phyloP scores from a whole-genome alignment of 53 echinoderm and acorn worm species.

The Hippasteria phrygiana region DNA sequence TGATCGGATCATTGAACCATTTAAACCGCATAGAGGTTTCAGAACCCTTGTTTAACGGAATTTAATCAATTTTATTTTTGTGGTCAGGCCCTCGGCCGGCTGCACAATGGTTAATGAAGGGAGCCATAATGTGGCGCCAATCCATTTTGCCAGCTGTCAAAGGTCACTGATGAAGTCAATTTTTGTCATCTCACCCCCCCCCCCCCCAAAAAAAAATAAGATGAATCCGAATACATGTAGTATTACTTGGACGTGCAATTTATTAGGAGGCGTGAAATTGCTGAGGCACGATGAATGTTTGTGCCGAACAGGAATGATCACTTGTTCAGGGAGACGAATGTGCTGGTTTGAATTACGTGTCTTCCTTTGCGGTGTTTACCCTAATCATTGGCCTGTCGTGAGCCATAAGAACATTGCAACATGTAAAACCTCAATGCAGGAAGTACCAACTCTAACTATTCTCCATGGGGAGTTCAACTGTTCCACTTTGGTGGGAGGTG shows the following conservation, averaged over 20 bases:
- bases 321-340: background rate
- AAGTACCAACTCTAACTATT: slow-evolving; percentile 30
- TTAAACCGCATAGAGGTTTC: too few relatives aligned
- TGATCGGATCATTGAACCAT: too few relatives aligned
- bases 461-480: slow-evolving; percentile 33
- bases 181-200: too few relatives aligned
- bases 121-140: too few relatives aligned
- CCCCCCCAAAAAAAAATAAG: background rate
- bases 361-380: slow-evolving; percentile 52
- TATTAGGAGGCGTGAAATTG: background rate
- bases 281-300: slow-evolving; percentile 14
- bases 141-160: too few relatives aligned
- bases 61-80: too few relatives aligned
- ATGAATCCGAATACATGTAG: background rate
- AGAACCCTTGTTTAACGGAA: too few relatives aligned
- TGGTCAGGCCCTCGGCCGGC: too few relatives aligned
- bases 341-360: slow-evolving; percentile 45
- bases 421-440: slow-evolving; percentile 18
- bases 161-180: too few relatives aligned
- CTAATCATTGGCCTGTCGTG: slow-evolving; percentile 42
- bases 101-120: too few relatives aligned
- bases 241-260: background rate
- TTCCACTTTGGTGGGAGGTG: slow-evolving; percentile 41
- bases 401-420: slow-evolving; percentile 28
- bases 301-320: background rate